Base-by-base conservation (phyloP, 1,140 invertebrate species). In the Nautilus pompilius region DNA sequence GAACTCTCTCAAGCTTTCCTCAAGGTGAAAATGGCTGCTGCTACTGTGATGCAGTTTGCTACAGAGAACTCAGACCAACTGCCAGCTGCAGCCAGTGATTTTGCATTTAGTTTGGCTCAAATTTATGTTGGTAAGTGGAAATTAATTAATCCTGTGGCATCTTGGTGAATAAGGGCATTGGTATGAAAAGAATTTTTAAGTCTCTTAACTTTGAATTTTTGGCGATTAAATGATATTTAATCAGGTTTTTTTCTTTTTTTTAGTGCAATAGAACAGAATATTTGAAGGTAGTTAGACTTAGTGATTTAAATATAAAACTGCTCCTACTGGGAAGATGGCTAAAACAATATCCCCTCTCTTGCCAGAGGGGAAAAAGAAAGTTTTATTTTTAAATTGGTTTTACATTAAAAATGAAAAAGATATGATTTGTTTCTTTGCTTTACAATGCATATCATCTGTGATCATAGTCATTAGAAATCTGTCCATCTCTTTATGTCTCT, bases 81-180 rank as follows among this genome's bases (percentile, higher is more conserved):
- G 20, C 74, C 83, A 56, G 54, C 77, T n/a, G 80, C 79, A 30
- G 83, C 85, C 3, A 72, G 85, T 61, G 81, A 86, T 57, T 76
- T 86, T 55, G 76, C 85, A 8, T 86, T 80, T 65, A 81, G 81
- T 59, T 58, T 87, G 34, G 79, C 81, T 24, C 75, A 80, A 62
- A 78, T 82, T 49, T 83, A 84, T 58, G 84, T 84, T 30, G 84
- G 84, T 84, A 73, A 66, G 64, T 65, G 60, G 48, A 13, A 53
- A 22, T 59, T 30, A 36, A n/a, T n/a, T n/a, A n/a, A n/a, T n/a
- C n/a, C n/a, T n/a, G n/a, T n/a, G n/a, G n/a, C n/a, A n/a, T n/a
- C n/a, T n/a, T n/a, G n/a, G n/a, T n/a, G n/a, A n/a, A n/a, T n/a
- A n/a, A n/a, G n/a, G n/a, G n/a, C n/a, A n/a, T n/a, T n/a, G n/a